Evolutionary conservation across 2,797 vertebrate species (phyloP).

Genomic region (Amazonetta brasiliensis): DNA sequence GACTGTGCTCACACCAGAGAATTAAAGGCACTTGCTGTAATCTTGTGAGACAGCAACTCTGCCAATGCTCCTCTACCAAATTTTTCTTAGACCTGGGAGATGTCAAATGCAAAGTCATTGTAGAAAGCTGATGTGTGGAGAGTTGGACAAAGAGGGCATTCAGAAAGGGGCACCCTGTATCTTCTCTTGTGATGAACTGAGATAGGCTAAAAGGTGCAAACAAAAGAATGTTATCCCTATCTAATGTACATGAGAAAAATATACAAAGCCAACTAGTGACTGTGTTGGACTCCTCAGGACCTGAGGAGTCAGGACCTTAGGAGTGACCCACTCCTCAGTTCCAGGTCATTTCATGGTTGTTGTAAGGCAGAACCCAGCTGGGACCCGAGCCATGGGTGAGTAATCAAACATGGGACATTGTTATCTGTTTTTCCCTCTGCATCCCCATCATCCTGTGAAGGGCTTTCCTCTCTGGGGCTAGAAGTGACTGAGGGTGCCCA

Average conservation of each 20-base stretch:
- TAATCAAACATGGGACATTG: neutral
- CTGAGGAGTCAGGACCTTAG: neutral
- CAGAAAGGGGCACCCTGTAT: neutral
- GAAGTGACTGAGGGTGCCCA: neutral
- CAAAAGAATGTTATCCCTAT: neutral
- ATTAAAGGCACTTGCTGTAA: neutral
- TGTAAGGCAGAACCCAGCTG: neutral
- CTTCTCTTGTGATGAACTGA: neutral
- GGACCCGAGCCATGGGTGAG: neutral
- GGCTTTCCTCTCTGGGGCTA: neutral
- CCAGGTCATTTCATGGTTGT: neutral
- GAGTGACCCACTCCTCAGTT: neutral
- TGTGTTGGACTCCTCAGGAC: neutral
- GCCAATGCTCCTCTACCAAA: neutral
- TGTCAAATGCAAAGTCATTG: neutral
- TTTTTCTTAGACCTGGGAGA: neutral
- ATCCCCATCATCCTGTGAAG: neutral
- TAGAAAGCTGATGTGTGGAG: neutral
- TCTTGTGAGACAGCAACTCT: neutral
- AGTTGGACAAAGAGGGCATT: neutral
- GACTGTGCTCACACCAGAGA: neutral
- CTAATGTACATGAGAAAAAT: neutral
- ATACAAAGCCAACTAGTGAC: neutral
- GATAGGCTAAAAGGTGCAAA: neutral
- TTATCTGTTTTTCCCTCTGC: accelerated